These are phyloP conservation scores for Linyphia triangularis DNA, from an alignment of 2,888 invertebrate genomes.

Conservation along the genomic window DNA sequence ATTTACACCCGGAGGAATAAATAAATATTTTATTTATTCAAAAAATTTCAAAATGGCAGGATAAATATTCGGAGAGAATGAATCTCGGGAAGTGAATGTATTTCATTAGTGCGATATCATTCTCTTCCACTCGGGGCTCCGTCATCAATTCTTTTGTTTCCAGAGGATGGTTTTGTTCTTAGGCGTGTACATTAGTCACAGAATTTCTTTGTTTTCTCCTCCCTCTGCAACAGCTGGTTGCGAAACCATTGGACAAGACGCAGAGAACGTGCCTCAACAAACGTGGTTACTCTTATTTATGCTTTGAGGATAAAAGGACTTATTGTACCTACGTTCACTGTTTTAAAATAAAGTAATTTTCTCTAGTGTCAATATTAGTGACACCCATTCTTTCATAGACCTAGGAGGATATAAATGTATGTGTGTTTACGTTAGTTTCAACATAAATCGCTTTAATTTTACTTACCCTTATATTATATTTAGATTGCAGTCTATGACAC, in stretches of 20 bases:
- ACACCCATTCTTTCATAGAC: no score
- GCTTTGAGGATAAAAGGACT: background rate
- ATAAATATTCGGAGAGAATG: constrained; percentile 69
- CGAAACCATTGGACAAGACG: constrained; percentile 40
- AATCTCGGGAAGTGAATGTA: constrained; percentile 19
- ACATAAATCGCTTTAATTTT: no score
- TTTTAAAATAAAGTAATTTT: no score
- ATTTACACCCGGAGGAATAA: constrained; percentile 58
- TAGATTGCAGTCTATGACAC: no score
- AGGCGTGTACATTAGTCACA: constrained; percentile 50
- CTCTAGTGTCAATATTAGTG: no score
- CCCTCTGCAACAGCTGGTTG: constrained; percentile 1
- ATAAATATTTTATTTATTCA: constrained; percentile 74
- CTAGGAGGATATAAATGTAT: no score
- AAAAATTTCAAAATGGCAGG: constrained; percentile 57
- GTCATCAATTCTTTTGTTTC: constrained; percentile 67
- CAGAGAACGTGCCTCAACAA: constrained; percentile 30
- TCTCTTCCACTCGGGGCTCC: background rate
- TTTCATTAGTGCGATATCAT: constrained; percentile 24
- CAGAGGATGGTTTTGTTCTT: constrained; percentile 23
- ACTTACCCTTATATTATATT: no score
- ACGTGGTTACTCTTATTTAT: constrained; percentile 1
- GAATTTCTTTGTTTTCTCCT: constrained; percentile 40
- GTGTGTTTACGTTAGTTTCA: no score
- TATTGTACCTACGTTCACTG: no score